Evolutionary conservation across 2,797 vertebrate species (phyloP).

Genomic region (Platalea minor): DNA sequence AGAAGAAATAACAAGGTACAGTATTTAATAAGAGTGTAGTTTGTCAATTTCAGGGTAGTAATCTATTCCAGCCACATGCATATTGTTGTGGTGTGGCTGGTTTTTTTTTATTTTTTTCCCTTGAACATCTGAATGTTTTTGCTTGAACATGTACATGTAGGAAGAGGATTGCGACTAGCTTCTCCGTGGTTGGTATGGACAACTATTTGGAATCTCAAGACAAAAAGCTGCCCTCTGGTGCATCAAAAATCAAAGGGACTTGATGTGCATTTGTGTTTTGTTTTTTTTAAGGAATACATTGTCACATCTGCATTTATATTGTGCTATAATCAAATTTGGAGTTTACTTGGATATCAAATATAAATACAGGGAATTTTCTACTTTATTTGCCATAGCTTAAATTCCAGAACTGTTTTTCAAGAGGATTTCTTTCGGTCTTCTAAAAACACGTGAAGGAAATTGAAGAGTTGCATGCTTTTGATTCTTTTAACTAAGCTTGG

Average conservation of each 20-base stretch:
- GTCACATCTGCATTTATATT: neutral
- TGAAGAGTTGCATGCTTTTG: neutral
- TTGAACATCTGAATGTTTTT: neutral
- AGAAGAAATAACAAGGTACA: slow-evolving; percentile 89
- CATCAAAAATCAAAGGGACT: neutral
- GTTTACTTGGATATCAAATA: neutral
- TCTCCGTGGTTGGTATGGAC: neutral
- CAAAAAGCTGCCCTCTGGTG: neutral
- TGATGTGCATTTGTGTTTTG: neutral
- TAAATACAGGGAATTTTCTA: neutral
- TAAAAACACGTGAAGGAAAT: neutral
- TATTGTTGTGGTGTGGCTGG: neutral
- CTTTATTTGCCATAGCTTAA: neutral
- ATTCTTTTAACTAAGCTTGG: neutral
- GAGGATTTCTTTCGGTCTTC: neutral
- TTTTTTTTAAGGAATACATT: neutral
- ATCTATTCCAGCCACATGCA: neutral
- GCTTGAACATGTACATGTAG: neutral
- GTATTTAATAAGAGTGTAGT: neutral
- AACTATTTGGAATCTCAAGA: neutral
- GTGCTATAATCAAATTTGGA: neutral
- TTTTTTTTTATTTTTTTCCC: neutral
- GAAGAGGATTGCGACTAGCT: neutral
- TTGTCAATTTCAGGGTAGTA: neutral
- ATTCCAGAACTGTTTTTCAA: neutral